Base-by-base conservation (phyloP, 1,140 invertebrate genomes). In the Drosophila funebris region DNA sequence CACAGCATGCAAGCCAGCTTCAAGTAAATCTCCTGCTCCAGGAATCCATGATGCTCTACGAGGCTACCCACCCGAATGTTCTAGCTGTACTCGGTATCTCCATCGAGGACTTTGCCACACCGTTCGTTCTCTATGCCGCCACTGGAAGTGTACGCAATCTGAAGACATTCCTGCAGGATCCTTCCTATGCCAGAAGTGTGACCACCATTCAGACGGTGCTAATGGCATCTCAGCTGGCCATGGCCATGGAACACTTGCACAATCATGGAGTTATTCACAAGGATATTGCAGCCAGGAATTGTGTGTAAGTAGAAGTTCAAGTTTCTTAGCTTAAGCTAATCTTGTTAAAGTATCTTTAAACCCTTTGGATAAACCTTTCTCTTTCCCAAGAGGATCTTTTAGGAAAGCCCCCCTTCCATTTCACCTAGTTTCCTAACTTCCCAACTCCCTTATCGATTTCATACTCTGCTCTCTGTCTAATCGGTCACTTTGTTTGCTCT, bases 181-280 rank as follows among this genome's bases (percentile, higher is more conserved):
- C 91, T 0, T 79, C 82, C 7, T 91, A 89, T 60, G 97, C 93
- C 92, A 92, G 95, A 50, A 95, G 96, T 11, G 93, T 99, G 37
- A 97, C 97, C 13, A 98, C 97, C 3, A 97, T 98, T 90, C 97
- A 99, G 92, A 95, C 98, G 5, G 97, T 99, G 0, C 95, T 97
- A 76, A 97, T 99, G 95, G 97, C 97, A 22, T 94, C 98, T 44
- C 97, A 98, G 90, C 95, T 97, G 20, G 94, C 96, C 29, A 95
- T 96, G 90, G 98, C 96, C 43, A 87, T 87, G 83, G 83, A 96
- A 70, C 98, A 97, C 92, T 93, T 99, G 60, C 98, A 99, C 92
- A 95, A 96, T 78, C 97, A 97, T 87, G 95, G 96, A 82, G 95
- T 99, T 46, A 94, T 98, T 54, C 98, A 99, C 92, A 96, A 95